Evolutionary conservation across 2,113 vertebrate genomes (phyloP).

Genomic region (Diphyllodes magnificus): DNA sequence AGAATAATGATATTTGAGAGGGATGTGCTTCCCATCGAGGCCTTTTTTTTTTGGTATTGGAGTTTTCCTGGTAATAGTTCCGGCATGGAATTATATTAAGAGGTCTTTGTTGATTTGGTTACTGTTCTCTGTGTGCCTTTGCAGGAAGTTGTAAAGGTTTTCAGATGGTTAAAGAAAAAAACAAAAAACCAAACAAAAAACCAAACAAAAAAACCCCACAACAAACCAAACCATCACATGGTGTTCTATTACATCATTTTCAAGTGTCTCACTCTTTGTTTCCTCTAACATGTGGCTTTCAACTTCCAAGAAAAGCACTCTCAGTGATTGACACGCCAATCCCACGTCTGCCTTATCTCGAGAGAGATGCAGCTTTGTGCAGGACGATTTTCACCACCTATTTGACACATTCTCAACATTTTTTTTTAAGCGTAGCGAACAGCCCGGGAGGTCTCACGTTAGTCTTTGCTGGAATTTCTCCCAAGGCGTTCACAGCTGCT

Average conservation of each 20-base stretch:
- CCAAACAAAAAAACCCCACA: not conserved
- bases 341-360: not conserved
- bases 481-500: not conserved
- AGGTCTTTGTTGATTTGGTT: not conserved
- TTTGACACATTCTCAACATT: not conserved
- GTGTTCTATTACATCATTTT: not conserved
- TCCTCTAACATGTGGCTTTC: not conserved
- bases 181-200: not conserved
- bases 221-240: not conserved
- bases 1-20: not conserved
- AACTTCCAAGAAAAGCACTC: not conserved
- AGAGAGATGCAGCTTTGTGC: not conserved
- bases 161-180: not conserved
- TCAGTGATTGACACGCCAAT: not conserved
- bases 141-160: not conserved
- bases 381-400: not conserved
- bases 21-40: not conserved
- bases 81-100: not conserved
- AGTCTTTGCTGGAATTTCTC: not conserved
- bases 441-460: not conserved
- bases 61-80: not conserved
- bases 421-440: not conserved
- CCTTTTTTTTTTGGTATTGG: not conserved
- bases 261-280: not conserved
- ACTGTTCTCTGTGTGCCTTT: not conserved